Evolutionary conservation across 2,888 invertebrate genomes (phyloP), one percentile per base, ranked within the genome.

Genomic region (Tridacna gigas): DNA sequence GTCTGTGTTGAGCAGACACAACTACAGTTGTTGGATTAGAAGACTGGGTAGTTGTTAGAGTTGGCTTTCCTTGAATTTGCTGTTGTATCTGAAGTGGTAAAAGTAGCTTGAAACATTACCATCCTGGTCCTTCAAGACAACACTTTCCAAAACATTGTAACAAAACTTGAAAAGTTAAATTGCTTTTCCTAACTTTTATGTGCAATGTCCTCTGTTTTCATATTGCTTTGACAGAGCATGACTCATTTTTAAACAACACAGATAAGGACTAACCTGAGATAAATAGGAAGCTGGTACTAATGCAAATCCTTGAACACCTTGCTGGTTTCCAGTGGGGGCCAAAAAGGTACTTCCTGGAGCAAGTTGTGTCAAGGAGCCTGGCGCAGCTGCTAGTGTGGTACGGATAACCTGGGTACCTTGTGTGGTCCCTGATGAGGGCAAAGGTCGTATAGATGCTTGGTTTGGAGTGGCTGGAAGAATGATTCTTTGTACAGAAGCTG

Each of bases 211-310:
- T n/a, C n/a, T n/a, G n/a, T n/a, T n/a, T n/a, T n/a, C n/a, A n/a
- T n/a, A n/a, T n/a, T n/a, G n/a, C n/a, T n/a, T n/a, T n/a, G n/a
- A n/a, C n/a, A n/a, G n/a, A n/a, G n/a, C n/a, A n/a, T n/a, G n/a
- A n/a, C n/a, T n/a, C 37, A 37, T 37, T 37, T 7, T 37, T 2
- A 37, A 37, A 37, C 37, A 37, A 37, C 37, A 37, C 37, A 37
- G 7, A 4, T 2, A 37, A 37, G 37, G 37, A 56, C 45, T 51
- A 83, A 93, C 93, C 91, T 93, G 93, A 74, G 96, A 95, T 78
- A 96, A 94, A 92, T 96, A 96, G 83, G 96, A 96, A 9, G 96
- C 96, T 45, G 96, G 96, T 15, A 96, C 94, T 90, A 96, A 95
- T 25, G 96, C 96, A 92, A 96, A 96, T 18, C 93, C 91, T 69